Evolutionary conservation across 2,113 vertebrate species (phyloP).

Genomic region (Columba livia): DNA sequence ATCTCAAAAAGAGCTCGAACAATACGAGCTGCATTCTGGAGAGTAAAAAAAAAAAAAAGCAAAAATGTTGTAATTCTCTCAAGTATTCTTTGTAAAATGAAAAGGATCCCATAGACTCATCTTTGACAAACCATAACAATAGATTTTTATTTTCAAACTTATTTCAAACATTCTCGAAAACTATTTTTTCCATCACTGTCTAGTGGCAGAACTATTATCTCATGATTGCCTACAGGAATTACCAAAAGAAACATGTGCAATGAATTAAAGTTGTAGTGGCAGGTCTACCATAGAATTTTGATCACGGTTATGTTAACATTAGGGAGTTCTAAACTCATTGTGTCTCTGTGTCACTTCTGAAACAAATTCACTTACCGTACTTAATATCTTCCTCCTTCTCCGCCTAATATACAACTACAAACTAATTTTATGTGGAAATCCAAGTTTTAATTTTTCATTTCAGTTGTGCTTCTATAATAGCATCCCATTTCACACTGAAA

Average conservation of each 20-base stretch:
- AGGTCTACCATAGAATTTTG: neutral
- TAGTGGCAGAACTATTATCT: neutral
- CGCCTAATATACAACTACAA: neutral
- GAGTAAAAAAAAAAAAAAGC: neutral
- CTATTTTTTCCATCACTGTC: neutral
- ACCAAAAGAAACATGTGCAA: neutral
- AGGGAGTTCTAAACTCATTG: neutral
- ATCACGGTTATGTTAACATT: neutral
- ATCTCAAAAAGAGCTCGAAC: constrained; percentile 96
- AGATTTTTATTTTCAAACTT: constrained; percentile 5
- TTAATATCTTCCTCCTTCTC: neutral
- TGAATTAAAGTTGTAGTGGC: neutral
- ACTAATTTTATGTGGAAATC: neutral
- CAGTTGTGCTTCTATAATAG: neutral
- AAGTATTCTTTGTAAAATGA: constrained; percentile 10
- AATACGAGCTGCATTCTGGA: constrained; percentile 95
- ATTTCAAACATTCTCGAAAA: constrained; percentile 6
- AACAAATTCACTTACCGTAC: neutral
- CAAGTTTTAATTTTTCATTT: neutral
- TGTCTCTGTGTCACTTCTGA: neutral
- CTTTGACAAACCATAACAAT: constrained; percentile 10
- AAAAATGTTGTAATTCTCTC: neutral
- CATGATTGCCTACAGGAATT: neutral
- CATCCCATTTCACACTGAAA: neutral
- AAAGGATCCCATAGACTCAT: neutral